Conservation (phyloP, 2,797 vertebrate species). For the Neostethus bicornis region DNA sequence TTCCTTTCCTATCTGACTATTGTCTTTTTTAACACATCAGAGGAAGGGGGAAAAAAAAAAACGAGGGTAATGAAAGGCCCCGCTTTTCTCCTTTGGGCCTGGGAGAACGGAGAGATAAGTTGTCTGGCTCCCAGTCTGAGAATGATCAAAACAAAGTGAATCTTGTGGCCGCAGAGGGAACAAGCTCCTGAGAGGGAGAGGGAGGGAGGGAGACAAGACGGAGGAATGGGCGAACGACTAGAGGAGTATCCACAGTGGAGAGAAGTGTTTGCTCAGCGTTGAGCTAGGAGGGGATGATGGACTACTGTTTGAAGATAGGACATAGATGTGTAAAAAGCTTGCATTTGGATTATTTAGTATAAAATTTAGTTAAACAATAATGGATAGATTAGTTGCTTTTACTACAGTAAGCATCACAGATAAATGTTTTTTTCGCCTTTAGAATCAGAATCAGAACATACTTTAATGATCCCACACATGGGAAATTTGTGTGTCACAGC, state of each 20-base stretch:
- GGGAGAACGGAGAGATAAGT: constrained; percentile 73
- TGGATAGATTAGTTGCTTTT: constrained; percentile 37
- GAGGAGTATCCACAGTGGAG: constrained; percentile 33
- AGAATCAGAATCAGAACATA: too few relatives aligned
- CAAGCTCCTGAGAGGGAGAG: constrained; percentile 48
- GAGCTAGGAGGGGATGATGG: constrained; percentile 22
- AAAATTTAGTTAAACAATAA: constrained; percentile 30
- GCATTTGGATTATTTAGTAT: constrained; percentile 11
- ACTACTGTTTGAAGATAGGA: constrained; percentile 19
- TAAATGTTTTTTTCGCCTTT: too few relatives aligned
- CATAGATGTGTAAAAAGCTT: constrained; percentile 21
- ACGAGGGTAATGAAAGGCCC: constrained; percentile 69
- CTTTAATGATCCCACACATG: too few relatives aligned
- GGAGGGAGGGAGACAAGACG: constrained; percentile 10
- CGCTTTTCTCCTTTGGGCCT: constrained; percentile 68
- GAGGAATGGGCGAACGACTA: constrained; percentile 24
- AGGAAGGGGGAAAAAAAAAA: constrained; percentile 62
- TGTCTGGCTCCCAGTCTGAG: constrained; percentile 70
- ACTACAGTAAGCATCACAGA: too few relatives aligned
- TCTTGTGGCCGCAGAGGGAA: constrained; percentile 68
- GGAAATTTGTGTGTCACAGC: too few relatives aligned
- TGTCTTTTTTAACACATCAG: constrained; percentile 74
- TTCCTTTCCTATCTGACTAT: constrained; percentile 57
- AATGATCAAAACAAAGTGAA: constrained; percentile 79
- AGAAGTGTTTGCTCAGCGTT: constrained; percentile 57